A percentile compares a stretch with the other conserved stretches of the same genome.
Evolutionary conservation across 2,888 invertebrate species (phyloP).

Genomic region (Apomyelois bistriatella): DNA sequence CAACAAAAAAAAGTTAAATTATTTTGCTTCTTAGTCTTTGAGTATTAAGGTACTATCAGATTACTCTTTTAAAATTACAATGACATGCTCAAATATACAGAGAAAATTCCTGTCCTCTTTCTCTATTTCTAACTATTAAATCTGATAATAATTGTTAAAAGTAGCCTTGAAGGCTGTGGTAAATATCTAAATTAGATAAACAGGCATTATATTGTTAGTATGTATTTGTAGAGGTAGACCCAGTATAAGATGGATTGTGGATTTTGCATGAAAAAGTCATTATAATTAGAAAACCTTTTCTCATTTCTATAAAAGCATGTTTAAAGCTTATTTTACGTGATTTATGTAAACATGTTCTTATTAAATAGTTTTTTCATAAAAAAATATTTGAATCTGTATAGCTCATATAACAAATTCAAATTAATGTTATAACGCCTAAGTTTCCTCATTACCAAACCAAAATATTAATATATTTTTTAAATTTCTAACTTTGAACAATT

Average conservation of each 20-base stretch:
- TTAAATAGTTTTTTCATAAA: not conserved
- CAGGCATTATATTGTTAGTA: slow-evolving; percentile 3
- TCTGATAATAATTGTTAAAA: slow-evolving; percentile 44
- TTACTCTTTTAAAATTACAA: slow-evolving; percentile 16
- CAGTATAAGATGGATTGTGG: not conserved
- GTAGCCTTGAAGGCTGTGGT: slow-evolving; percentile 69
- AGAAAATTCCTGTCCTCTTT: slow-evolving; percentile 46
- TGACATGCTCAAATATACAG: slow-evolving; percentile 70
- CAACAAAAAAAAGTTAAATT: too few relatives aligned
- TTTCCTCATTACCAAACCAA: too few relatives aligned
- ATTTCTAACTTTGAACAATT: too few relatives aligned
- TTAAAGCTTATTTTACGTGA: not conserved
- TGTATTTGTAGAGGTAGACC: slow-evolving; percentile 9
- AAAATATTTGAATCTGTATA: not conserved
- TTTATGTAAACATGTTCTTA: too few relatives aligned
- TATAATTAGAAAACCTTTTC: not conserved
- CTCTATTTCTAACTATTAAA: slow-evolving; percentile 41
- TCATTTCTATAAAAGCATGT: not conserved
- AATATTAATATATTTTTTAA: too few relatives aligned
- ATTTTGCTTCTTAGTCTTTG: too few relatives aligned
- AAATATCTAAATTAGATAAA: slow-evolving; percentile 28
- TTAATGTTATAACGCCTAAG: too few relatives aligned
- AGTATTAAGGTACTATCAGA: not conserved
- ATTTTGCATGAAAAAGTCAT: not conserved
- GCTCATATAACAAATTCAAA: too few relatives aligned